These are phyloP conservation scores for Meganola albula DNA, from an alignment of 2,888 invertebrate genomes.

Conservation along the genomic window DNA sequence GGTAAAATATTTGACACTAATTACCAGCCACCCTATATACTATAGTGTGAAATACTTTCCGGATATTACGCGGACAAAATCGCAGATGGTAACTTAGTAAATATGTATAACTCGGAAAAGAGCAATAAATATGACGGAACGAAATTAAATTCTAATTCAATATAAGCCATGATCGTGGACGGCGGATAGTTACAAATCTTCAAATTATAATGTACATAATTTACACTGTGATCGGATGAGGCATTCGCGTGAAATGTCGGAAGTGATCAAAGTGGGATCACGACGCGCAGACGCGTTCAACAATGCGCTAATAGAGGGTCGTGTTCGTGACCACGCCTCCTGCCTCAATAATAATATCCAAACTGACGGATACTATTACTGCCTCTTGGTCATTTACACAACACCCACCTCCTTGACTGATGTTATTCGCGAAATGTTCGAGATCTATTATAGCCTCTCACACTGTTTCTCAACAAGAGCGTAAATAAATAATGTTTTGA, in stretches of 20 bases:
- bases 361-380: constrained; percentile 32
- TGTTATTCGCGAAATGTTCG: constrained; percentile 22
- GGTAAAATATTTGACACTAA: too few species aligned
- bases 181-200: constrained; percentile 22
- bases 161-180: too few species aligned
- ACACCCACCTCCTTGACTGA: constrained; percentile 20
- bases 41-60: too few species aligned
- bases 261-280: constrained; percentile 65
- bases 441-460: constrained; percentile 21
- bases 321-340: constrained; percentile 62
- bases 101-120: too few species aligned
- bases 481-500: constrained; percentile 23
- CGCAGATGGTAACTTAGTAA: too few species aligned
- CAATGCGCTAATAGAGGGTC: constrained; percentile 67
- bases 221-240: constrained; percentile 30
- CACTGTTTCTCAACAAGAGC: constrained; percentile 12
- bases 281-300: constrained; percentile 62
- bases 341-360: constrained; percentile 50
- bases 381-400: constrained; percentile 26
- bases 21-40: too few species aligned
- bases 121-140: too few species aligned
- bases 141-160: too few species aligned
- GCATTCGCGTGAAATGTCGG: constrained; percentile 44
- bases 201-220: constrained; percentile 24
- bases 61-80: too few species aligned